Conservation (phyloP, 2,797 vertebrate genomes). For the Rhynchonycteris naso region DNA sequence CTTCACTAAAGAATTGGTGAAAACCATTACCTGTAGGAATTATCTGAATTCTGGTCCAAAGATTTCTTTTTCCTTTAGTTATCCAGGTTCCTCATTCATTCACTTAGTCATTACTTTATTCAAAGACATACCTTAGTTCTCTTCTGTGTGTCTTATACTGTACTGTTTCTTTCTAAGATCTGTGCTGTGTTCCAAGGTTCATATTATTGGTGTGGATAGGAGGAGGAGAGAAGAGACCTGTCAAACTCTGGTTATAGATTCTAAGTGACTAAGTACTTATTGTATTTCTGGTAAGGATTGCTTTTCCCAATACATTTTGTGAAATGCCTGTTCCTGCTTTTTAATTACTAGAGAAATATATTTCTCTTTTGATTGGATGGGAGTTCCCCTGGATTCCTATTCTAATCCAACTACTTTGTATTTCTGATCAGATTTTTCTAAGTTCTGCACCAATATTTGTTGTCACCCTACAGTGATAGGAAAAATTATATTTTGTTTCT, state of each 20-base stretch:
- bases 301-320: not conserved
- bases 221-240: not conserved
- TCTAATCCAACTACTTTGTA: not conserved
- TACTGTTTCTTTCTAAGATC: not conserved
- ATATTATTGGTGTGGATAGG: not conserved
- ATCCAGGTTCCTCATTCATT: not conserved
- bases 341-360: not conserved
- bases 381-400: not conserved
- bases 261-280: not conserved
- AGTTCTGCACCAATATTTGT: not conserved
- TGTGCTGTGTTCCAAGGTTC: not conserved
- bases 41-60: not conserved
- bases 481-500: slow-evolving; percentile 16
- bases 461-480: not conserved
- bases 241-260: not conserved
- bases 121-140: not conserved
- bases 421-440: slow-evolving; percentile 25
- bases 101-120: not conserved
- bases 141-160: not conserved
- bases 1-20: not conserved
- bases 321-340: not conserved
- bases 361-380: not conserved
- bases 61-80: not conserved
- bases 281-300: not conserved
- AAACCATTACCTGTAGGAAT: not conserved